Base-by-base conservation (phyloP, 2,888 invertebrate genomes). In the Lochmaea crataegi region DNA sequence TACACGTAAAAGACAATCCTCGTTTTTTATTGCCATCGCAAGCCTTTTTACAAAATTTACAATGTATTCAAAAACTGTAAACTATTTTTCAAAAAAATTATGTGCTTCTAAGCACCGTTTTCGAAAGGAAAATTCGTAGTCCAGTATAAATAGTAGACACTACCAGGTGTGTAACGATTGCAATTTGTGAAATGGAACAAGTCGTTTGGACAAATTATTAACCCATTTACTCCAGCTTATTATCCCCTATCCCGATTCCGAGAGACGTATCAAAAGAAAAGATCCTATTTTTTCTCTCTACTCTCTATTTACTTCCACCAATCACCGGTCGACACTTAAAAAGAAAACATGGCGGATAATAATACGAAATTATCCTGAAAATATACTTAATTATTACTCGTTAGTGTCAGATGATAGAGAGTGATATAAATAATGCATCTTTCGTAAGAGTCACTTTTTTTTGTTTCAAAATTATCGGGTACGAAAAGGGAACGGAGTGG, bases 171-270 rank as follows among this genome's bases (percentile, higher is more conserved):
- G 75, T 78, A 51, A 76, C 76, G 78, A 74, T 81, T 80, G 82
- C 81, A 83, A 84, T 84, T 83, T 83, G 80, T 82, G 83, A 84
- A 84, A 84, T 84, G 84, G 84, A 84, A 83, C 81, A 80, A 82
- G 82, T 82, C 83, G 80, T 83, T 84, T 84, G 83, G 83, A 82
- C 80, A 81, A 83, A 82, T 82, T 81, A 82, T 83, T 82, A 83
- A 82, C 81, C 83, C 82, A 82, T 84, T 83, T 82, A 82, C 80
- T 78, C 72, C 80, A 80, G 81, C 79, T 78, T 74, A n/a, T n/a
- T 70, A 72, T 71, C 73, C 75, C 18, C 58, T 68, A 84, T 83
- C 80, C 79, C 83, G 76, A 83, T 83, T 82, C 80, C 69, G 74
- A 45, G 73, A 65, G 77, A 74, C 16, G 38, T 53, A 76, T 76